These are phyloP conservation scores for Naso thynnoides DNA, from an alignment of 2,797 vertebrate species.

Conservation along the genomic window DNA sequence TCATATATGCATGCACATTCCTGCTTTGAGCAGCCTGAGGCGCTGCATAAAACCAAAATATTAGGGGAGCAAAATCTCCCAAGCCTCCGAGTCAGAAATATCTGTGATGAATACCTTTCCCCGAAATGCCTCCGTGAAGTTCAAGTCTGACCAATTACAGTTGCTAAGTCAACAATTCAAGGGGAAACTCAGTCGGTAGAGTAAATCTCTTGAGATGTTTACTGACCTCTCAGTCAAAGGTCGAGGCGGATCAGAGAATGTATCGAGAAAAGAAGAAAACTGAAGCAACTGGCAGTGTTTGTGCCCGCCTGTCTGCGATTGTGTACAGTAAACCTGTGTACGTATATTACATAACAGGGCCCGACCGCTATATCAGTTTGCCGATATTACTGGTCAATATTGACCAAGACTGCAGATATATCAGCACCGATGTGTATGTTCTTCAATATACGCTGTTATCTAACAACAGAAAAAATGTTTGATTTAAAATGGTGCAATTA, in stretches of 20 bases:
- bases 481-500: too few relatives aligned
- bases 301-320: neutral
- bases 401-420: too few relatives aligned
- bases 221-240: slow-evolving; percentile 60
- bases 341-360: neutral
- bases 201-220: slow-evolving; percentile 65
- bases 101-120: slow-evolving; percentile 56
- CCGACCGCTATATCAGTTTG: too few relatives aligned
- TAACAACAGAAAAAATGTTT: too few relatives aligned
- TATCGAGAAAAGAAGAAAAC: slow-evolving; percentile 30
- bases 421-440: too few relatives aligned
- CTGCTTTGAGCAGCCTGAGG: slow-evolving; percentile 19
- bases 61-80: slow-evolving; percentile 42
- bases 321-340: neutral
- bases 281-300: slow-evolving; percentile 22
- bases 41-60: slow-evolving; percentile 46
- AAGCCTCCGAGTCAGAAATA: slow-evolving; percentile 56
- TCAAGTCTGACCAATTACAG: slow-evolving; percentile 65
- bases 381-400: too few relatives aligned
- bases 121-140: slow-evolving; percentile 57
- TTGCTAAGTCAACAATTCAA: slow-evolving; percentile 61
- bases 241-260: slow-evolving; percentile 56
- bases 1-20: slow-evolving; percentile 21
- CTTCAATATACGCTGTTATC: too few relatives aligned
- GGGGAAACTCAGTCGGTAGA: slow-evolving; percentile 48